Evolutionary conservation across 2,888 invertebrate genomes (phyloP).

Genomic region (Cataglyphis livida): DNA sequence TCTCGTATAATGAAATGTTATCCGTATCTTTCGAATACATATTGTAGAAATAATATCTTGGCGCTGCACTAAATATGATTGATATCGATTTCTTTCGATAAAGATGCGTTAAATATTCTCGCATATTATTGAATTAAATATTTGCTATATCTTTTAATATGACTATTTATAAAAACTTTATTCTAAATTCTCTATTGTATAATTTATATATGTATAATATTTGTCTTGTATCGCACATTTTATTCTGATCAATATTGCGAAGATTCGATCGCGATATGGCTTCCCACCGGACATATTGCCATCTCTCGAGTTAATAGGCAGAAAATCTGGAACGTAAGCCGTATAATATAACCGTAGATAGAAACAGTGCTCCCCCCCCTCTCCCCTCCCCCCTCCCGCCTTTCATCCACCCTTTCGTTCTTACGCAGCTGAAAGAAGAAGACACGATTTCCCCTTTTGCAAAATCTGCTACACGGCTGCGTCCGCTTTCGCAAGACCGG

Average conservation of each 20-base stretch:
- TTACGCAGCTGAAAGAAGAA: slow-evolving; percentile 25
- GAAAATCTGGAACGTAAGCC: slow-evolving; percentile 60
- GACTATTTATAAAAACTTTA: neutral
- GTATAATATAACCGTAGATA: slow-evolving; percentile 58
- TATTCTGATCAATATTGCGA: neutral
- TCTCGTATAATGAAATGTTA: neutral
- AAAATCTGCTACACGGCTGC: slow-evolving; percentile 63
- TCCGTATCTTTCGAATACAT: slow-evolving; percentile 13
- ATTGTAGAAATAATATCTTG: neutral
- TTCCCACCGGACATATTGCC: slow-evolving; percentile 6
- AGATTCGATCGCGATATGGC: neutral
- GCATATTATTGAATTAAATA: neutral
- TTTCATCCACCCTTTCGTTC: neutral
- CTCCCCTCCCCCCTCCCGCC: slow-evolving; percentile 1
- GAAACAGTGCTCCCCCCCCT: slow-evolving; percentile 4
- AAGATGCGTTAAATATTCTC: neutral
- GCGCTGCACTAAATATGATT: neutral
- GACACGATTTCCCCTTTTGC: slow-evolving; percentile 42
- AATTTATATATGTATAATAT: neutral
- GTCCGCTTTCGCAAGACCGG: slow-evolving; percentile 58
- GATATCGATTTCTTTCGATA: neutral
- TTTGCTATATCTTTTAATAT: neutral
- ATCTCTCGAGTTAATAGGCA: slow-evolving; percentile 55
- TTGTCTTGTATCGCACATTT: neutral
- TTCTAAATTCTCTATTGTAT: neutral